phyloP scores from a whole-genome alignment of 2,888 invertebrate species.

The Euplagia quadripunctaria region DNA sequence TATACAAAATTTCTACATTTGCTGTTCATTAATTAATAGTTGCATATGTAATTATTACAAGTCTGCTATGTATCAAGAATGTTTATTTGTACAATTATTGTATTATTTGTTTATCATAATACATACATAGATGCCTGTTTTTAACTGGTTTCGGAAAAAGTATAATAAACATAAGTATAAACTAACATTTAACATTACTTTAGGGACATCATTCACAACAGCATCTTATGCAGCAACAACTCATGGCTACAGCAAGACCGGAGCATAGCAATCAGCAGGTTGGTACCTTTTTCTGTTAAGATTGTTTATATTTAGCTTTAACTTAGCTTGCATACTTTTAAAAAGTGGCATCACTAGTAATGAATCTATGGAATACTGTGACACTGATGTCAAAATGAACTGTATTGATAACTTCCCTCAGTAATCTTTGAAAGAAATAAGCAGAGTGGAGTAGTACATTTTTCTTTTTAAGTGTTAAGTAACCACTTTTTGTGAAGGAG shows the following conservation, averaged over 20 bases:
- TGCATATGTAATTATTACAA: no score
- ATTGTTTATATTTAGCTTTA: not conserved
- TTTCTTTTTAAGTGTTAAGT: not conserved
- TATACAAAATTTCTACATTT: no score
- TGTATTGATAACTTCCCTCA: not conserved
- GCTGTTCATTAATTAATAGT: no score
- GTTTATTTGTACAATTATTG: no score
- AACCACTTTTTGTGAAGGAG: not conserved
- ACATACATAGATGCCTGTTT: not conserved
- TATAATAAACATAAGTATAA: not conserved
- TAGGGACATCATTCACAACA: constrained; percentile 85
- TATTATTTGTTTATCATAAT: not conserved
- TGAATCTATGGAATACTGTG: not conserved
- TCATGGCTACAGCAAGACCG: constrained; percentile 75
- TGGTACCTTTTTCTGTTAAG: constrained; percentile 31
- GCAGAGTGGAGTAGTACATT: no score
- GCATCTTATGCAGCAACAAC: constrained; percentile 85
- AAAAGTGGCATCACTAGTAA: not conserved
- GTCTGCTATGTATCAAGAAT: no score
- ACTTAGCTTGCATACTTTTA: not conserved
- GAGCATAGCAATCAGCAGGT: constrained; percentile 84
- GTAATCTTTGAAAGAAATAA: no score
- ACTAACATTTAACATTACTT: constrained; percentile 26
- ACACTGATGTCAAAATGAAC: not conserved
- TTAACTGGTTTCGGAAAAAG: not conserved